Evolutionary conservation across 2,113 vertebrate species (phyloP), one percentile per base, ranked within the genome.

Genomic region (Pelecanus crispus): DNA sequence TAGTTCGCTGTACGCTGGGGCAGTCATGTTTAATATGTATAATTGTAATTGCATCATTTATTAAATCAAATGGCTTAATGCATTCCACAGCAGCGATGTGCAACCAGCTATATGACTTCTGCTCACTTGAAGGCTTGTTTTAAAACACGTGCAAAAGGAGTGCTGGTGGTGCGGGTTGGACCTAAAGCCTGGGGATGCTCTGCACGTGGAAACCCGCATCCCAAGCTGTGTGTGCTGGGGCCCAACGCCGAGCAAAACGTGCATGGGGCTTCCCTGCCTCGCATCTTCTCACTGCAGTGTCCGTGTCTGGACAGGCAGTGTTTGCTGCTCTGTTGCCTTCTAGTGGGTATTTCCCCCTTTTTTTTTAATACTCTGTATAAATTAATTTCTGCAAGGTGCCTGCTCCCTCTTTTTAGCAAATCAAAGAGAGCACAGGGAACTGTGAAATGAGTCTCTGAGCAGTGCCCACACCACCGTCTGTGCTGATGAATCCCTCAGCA

Each of bases 31-130:
- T 65, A 34, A 70, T 66, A 47, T 5, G 70, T 22, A 28, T 84
- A 56, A 93, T 65, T 85, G 81, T 86, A 89, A 96, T 91, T 81
- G 90, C 62, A 86, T 36, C 88, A 6, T 85, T 96, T 52, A 94
- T 93, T 94, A 63, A 36, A 90, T 59, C 84, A 38, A 92, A 78
- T 8, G 68, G 67, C 59, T 83, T 49, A 34, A 29, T 55, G 82
- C 45, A 6, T 94, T 61, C 32, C 50, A 13, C 68, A 61, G 52
- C 70, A 13, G 72, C 2, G 16, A 50, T 0, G 14, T 1, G 6
- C 42, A 25, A 16, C 10, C 28, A 18, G 88, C 70, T 91, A 11
- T 15, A 17, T 40, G 38, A 52, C 79, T 86, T 45, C 77, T 62
- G 66, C 56, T 80, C 32, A 1, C 61, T 47, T 3, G 6, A 45